Base-by-base conservation (phyloP, 2,797 vertebrate species). In the Neomorphus geoffroyi region DNA sequence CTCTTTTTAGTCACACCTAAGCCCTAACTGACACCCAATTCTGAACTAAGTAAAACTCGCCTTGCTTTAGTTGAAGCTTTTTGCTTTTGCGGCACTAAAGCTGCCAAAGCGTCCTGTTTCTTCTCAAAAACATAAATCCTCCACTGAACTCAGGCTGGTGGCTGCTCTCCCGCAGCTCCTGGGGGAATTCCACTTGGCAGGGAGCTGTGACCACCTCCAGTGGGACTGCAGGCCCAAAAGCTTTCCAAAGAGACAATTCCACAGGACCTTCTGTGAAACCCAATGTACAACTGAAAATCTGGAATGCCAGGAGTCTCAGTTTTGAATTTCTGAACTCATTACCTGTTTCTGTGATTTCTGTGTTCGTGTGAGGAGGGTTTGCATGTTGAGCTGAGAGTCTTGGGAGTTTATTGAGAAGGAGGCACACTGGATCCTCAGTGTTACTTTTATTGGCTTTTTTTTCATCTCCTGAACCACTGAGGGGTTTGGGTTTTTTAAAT, bases 151-250 rank as follows among this genome's bases (percentile, higher is more conserved):
- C 18, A 18, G 0, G 24, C 43, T 10, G 32, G 33, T 23, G 80
- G 46, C 80, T 91, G 93, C 95, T 89, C 89, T 74, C 89, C 88
- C 92, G 86, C 64, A 88, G 83, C 53, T 27, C 39, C 13, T 46
- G 30, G 14, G 48, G 58, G 28, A 75, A 80, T 86, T 83, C 37
- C 65, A 65, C 43, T 53, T 65, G 27, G 56, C n/a, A 48, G 10
- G 41, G 53, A 73, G 39, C 23, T 48, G n/a, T 37, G 51, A 88
- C 46, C n/a, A 22, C 71, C 46, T 35, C 60, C 16, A 46, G 62
- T 46, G 28, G 56, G 41, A n/a, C 22, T 61, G 57, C 14, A 32
- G 77, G 72, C 53, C 74, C 75, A 82, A 17, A 53, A 77, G 87
- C 70, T 60, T 53, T 60, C 51, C 28, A 61, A 41, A 74, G 45